A percentile compares a stretch with the other conserved stretches of the same genome.
These are phyloP conservation scores for Microtus pennsylvanicus DNA, from an alignment of 2,113 vertebrate genomes.

Conservation along the genomic window DNA sequence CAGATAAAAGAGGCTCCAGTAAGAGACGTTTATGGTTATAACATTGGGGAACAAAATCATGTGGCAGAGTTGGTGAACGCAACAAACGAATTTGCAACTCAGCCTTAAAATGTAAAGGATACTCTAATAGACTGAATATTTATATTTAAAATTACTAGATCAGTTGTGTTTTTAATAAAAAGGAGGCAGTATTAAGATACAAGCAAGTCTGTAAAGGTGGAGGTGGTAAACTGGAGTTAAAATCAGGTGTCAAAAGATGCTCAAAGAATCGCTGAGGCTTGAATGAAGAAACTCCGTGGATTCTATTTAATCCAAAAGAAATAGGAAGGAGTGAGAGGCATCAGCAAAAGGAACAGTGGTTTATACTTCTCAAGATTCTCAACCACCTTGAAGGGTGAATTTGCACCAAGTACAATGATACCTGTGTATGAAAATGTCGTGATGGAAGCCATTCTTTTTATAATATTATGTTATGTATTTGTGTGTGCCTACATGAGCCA, in stretches of 20 bases:
- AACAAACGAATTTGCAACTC: not conserved
- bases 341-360: not conserved
- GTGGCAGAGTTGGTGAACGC: not conserved
- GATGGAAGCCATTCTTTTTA: not conserved
- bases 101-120: conserved; percentile 3
- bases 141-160: not conserved
- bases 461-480: not conserved
- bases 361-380: no score
- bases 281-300: not conserved
- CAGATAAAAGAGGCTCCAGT: not conserved
- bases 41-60: not conserved
- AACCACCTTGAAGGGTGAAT: not conserved
- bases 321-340: not conserved
- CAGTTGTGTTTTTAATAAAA: not conserved
- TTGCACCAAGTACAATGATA: not conserved
- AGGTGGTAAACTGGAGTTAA: conserved; percentile 1
- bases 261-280: not conserved
- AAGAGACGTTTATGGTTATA: not conserved
- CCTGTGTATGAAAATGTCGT: not conserved
- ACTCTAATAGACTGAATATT: conserved; percentile 1
- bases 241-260: not conserved
- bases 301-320: conserved; percentile 16
- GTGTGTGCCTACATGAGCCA: not conserved
- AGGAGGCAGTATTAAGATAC: not conserved
- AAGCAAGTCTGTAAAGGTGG: not conserved